Evolutionary conservation across 2,113 vertebrate species (phyloP), one percentile per base, ranked within the genome.

Genomic region (Vulpes lagopus): DNA sequence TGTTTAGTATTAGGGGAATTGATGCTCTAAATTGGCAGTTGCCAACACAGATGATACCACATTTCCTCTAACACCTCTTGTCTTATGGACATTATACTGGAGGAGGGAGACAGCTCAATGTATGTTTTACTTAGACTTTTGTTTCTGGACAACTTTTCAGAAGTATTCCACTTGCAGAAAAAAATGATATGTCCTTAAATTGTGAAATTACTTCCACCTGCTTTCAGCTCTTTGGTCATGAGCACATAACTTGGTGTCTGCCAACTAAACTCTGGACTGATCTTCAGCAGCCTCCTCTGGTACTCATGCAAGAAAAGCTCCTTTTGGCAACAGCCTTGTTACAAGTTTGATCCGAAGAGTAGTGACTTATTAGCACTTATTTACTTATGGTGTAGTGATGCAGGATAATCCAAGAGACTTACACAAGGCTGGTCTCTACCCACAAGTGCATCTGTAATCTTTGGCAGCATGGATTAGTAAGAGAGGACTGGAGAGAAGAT

Each of bases 121-220:
- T 76, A 82, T 76, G 22, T 73, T 92, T 96, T 74, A 57, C 81
- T 8, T 11, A 80, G 78, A 84, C 65, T 83, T 81, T 55, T 51
- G n/a, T 35, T 95, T 69, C 30, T 43, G 16, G 49, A 89, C 22
- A 95, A 59, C 38, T 86, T 89, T 93, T 87, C 86, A 91, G 17
- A 95, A 91, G 51, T 78, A 82, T 10, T 87, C 57, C 23, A 38
- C 15, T 62, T 89, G n/a, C n/a, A 73, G 30, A 17, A 16, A 79
- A 82, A 35, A 71, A 62, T 14, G 51, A 25, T 16, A 1, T 7
- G 1, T n/a, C 89, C 27, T 94, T 96, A 51, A 86, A 78, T 43
- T 30, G 53, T 86, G 60, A 87, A 67, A 76, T 60, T 64, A 78
- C 73, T 94, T 90, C 60, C 25, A 55, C 2, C 20, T 88, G 55